These are phyloP conservation scores for Coregonus ussuriensis DNA, from an alignment of 2,797 vertebrate species.

Conservation along the genomic window DNA sequence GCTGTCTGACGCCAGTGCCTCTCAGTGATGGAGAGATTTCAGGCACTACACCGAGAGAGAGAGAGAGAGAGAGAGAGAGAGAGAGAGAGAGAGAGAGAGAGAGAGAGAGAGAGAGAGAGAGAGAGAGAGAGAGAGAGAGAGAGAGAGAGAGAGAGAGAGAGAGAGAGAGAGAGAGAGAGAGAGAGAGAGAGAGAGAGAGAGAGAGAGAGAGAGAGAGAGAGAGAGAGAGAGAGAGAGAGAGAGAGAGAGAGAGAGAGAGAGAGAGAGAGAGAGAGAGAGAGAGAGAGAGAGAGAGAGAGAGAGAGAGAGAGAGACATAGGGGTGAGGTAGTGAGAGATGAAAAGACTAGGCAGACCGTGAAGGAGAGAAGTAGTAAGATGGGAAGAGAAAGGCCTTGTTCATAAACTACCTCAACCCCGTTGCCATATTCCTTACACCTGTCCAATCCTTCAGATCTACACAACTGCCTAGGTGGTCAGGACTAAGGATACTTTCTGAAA, in stretches of 20 bases:
- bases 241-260: too few species aligned
- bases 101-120: slow-evolving; percentile 14
- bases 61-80: slow-evolving; percentile 6
- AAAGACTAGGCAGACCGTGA: neutral
- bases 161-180: too few species aligned
- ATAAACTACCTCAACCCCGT: neutral
- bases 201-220: too few species aligned
- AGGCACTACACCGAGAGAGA: slow-evolving; percentile 64
- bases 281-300: too few species aligned
- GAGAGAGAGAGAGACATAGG: too few species aligned
- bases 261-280: too few species aligned
- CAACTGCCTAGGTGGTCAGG: neutral
- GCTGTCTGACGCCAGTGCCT: slow-evolving; percentile 71
- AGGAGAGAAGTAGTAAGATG: slow-evolving; percentile 9
- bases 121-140: neutral
- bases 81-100: neutral
- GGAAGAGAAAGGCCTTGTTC: neutral
- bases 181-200: too few species aligned
- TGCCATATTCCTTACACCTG: neutral
- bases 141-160: too few species aligned
- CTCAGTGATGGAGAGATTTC: slow-evolving; percentile 65
- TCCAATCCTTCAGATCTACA: neutral
- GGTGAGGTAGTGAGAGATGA: slow-evolving; percentile 24
- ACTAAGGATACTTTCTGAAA: neutral
- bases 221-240: too few species aligned